phyloP scores from a whole-genome alignment of 2,888 invertebrate genomes.

The Folsomia candida region DNA sequence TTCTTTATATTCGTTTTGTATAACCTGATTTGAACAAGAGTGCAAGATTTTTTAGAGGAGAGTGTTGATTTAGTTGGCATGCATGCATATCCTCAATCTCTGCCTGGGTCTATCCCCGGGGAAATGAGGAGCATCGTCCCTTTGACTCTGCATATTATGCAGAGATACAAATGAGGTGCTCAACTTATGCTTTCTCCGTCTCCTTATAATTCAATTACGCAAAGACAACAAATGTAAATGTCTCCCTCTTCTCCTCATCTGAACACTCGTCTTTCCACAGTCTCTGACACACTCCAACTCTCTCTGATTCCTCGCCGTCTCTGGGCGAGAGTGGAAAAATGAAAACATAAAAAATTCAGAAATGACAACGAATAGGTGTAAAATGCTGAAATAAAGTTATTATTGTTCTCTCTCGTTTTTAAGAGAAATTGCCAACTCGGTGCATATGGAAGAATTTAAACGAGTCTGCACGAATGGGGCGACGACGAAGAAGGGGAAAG shows the following conservation, averaged over 20 bases:
- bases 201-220: background rate
- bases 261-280: background rate
- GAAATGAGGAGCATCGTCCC: constrained; percentile 5
- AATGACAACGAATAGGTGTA: background rate
- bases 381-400: no score
- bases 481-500: no score
- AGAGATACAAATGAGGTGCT: background rate
- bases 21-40: no score
- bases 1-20: no score
- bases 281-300: background rate
- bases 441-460: no score
- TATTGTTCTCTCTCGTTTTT: no score
- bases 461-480: no score
- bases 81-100: no score
- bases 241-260: background rate
- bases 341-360: background rate
- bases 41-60: no score
- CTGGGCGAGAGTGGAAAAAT: background rate
- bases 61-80: no score
- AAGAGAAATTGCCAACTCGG: no score
- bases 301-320: background rate
- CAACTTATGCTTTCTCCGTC: background rate
- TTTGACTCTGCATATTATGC: no score
- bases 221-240: constrained; percentile 1
- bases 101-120: background rate